phyloP scores from a whole-genome alignment of 2,888 invertebrate genomes.

The Criorhina ranunculi region DNA sequence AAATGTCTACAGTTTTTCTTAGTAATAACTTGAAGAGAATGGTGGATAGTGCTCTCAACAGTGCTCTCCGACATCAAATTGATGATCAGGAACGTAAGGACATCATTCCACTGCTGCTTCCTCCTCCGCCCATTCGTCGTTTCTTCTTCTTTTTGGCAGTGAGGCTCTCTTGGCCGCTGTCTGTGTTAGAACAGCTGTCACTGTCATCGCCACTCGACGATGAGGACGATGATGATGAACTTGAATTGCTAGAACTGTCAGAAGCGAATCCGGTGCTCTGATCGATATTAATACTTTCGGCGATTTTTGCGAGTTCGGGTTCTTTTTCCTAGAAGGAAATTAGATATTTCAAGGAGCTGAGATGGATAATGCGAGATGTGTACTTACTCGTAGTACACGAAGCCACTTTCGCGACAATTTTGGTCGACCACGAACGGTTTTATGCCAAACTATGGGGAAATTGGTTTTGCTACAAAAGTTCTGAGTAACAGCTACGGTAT shows the following conservation, averaged over 20 bases:
- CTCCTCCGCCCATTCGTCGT: slow-evolving; percentile 85
- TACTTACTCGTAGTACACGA: slow-evolving; percentile 85
- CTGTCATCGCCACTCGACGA: slow-evolving; percentile 86
- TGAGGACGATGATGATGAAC: slow-evolving; percentile 91
- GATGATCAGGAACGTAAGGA: slow-evolving; percentile 76
- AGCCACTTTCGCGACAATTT: slow-evolving; percentile 98
- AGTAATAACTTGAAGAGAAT: slow-evolving; percentile 50
- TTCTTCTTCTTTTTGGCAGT: slow-evolving; percentile 93
- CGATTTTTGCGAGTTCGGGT: slow-evolving; percentile 90
- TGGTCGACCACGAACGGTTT: slow-evolving; percentile 97
- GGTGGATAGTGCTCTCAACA: slow-evolving; percentile 34
- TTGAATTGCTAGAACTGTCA: slow-evolving; percentile 95
- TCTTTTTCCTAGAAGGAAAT: slow-evolving; percentile 86
- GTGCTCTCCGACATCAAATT: slow-evolving; percentile 46
- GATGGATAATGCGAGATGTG: not conserved
- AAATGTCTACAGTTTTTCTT: slow-evolving; percentile 69
- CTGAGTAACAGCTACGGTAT: slow-evolving; percentile 98
- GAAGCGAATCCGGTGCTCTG: slow-evolving; percentile 96
- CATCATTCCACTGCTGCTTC: slow-evolving; percentile 80
- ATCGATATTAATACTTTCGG: slow-evolving; percentile 93
- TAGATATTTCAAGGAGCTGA: not conserved
- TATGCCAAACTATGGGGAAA: slow-evolving; percentile 99
- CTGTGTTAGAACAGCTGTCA: slow-evolving; percentile 86
- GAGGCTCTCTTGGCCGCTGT: slow-evolving; percentile 95
- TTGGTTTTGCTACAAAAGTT: slow-evolving; percentile 98